Percentiles rank a stretch among this genome's conserved stretches.
Conservation (phyloP, 2,888 invertebrate genomes). For the Mythimna ferrago region DNA sequence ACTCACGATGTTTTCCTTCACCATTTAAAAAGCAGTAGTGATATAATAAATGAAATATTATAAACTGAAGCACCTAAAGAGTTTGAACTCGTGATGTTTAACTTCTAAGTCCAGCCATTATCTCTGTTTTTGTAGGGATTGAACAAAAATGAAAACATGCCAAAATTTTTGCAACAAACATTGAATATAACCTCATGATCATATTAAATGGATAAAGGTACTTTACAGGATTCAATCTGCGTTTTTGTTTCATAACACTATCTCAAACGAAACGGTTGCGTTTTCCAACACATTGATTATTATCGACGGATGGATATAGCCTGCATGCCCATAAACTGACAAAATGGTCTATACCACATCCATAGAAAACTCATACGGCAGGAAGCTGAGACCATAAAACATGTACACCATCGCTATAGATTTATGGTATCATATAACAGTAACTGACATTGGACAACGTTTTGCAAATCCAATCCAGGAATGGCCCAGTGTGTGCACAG, state of each 20-base stretch:
- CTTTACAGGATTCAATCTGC: neutral
- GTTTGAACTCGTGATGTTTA: too few relatives aligned
- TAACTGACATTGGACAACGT: constrained; percentile 27
- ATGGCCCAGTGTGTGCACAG: constrained; percentile 31
- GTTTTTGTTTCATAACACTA: neutral
- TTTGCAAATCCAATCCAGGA: constrained; percentile 55
- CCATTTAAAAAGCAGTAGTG: neutral
- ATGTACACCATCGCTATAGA: constrained; percentile 39
- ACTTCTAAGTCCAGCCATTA: too few relatives aligned
- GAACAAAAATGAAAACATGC: neutral
- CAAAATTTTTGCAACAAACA: neutral
- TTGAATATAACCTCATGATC: neutral
- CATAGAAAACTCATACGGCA: constrained; percentile 47
- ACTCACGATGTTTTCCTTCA: too few relatives aligned
- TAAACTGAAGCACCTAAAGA: too few relatives aligned
- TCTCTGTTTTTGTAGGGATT: too few relatives aligned
- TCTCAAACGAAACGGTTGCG: constrained; percentile 12
- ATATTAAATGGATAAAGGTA: neutral
- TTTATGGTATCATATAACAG: constrained; percentile 35
- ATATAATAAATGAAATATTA: too few relatives aligned
- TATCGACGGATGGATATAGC: constrained; percentile 15
- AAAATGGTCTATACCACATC: constrained; percentile 33
- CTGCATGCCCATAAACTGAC: constrained; percentile 43
- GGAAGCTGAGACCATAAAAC: constrained; percentile 45
- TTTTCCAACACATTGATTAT: constrained; percentile 10